A percentile compares a stretch with the other conserved stretches of the same genome.
Evolutionary conservation across 2,797 vertebrate species (phyloP).

Genomic region (Acrocephalus scirpaceus): DNA sequence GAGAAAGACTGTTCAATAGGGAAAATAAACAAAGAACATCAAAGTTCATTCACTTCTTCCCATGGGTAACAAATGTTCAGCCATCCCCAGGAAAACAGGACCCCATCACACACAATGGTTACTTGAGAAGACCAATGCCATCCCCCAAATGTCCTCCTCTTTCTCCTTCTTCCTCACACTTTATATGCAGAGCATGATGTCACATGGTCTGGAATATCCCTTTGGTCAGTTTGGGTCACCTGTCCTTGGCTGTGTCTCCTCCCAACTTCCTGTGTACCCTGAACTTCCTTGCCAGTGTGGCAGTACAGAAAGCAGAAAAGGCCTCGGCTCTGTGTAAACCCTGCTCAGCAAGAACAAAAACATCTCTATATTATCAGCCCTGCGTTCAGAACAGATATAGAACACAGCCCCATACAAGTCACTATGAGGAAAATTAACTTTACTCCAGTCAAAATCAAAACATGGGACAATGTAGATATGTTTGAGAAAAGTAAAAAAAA

Average conservation of each 20-base stretch:
- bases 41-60: background rate
- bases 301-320: background rate
- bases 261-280: background rate
- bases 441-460: background rate
- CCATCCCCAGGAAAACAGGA: background rate
- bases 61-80: background rate
- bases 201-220: background rate
- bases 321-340: background rate
- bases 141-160: background rate
- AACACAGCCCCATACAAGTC: background rate
- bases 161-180: background rate
- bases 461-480: fast-evolving
- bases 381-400: background rate
- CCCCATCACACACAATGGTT: background rate
- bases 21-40: background rate
- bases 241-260: background rate
- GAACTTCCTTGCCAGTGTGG: fast-evolving
- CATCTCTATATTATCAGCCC: background rate
- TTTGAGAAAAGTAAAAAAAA: background rate
- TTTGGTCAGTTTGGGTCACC: background rate
- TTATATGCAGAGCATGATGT: too few species aligned
- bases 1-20: background rate
- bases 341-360: background rate
- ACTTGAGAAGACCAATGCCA: background rate
- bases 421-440: background rate